phyloP scores from a whole-genome alignment of 2,888 invertebrate species.

The Branchinecta sandiegonensis region DNA sequence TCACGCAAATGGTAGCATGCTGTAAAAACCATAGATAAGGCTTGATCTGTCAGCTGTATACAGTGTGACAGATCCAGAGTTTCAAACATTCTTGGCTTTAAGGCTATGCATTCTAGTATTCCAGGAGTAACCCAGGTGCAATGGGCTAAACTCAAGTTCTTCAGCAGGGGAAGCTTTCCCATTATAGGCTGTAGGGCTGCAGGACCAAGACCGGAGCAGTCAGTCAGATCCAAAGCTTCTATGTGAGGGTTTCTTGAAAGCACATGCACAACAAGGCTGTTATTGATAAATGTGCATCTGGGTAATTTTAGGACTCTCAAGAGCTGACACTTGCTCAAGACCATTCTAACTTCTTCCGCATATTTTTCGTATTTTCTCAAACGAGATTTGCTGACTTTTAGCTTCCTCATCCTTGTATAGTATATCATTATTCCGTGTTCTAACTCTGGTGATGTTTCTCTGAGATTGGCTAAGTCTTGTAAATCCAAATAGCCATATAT shows the following conservation, averaged over 20 bases:
- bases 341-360: neutral
- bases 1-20: neutral
- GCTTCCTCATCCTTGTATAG: neutral
- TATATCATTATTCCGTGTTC: neutral
- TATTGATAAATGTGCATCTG: neutral
- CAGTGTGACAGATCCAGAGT: neutral
- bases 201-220: neutral
- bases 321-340: neutral
- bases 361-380: neutral
- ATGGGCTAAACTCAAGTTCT: neutral
- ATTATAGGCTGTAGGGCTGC: neutral
- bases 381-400: conserved; percentile 3
- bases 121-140: conserved; percentile 11
- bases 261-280: neutral
- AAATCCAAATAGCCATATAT: neutral
- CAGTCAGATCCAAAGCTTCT: neutral
- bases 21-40: conserved; percentile 1
- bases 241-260: neutral
- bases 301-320: neutral
- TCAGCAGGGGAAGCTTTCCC: neutral
- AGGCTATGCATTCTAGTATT: neutral
- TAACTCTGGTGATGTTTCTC: neutral
- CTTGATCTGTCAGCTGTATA: conserved; percentile 9
- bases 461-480: neutral
- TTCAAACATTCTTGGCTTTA: neutral